Evolutionary conservation across 1,140 invertebrate species (phyloP).

Genomic region (Megalonaias nervosa): DNA sequence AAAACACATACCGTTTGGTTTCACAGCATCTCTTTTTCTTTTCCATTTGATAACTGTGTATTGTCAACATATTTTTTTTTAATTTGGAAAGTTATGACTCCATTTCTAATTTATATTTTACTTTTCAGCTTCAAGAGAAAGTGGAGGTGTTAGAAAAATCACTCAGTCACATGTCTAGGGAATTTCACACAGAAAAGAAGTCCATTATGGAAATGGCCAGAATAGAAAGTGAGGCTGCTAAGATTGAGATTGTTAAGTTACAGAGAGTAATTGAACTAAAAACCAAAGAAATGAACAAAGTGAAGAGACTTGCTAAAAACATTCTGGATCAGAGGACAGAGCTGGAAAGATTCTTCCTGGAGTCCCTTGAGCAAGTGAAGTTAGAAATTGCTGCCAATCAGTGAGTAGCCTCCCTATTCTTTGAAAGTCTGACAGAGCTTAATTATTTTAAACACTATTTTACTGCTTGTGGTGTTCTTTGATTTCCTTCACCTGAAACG

Average conservation of each 20-base stretch:
- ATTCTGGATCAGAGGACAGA: slow-evolving; percentile 71
- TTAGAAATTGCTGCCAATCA: slow-evolving; percentile 67
- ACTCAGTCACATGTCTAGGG: slow-evolving; percentile 66
- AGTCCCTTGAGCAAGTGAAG: slow-evolving; percentile 67
- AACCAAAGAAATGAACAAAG: slow-evolving; percentile 70
- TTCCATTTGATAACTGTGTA: no score
- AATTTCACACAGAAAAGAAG: slow-evolving; percentile 66
- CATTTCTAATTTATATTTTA: neutral
- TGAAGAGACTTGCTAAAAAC: slow-evolving; percentile 69
- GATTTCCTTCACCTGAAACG: neutral
- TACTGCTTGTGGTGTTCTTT: neutral
- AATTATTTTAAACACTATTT: neutral
- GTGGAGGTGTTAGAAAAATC: slow-evolving; percentile 66
- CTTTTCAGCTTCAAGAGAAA: slow-evolving; percentile 63
- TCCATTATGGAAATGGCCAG: slow-evolving; percentile 48
- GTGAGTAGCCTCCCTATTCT: slow-evolving; percentile 46
- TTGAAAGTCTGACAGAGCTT: neutral
- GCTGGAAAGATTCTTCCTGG: slow-evolving; percentile 70
- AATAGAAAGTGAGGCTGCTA: slow-evolving; percentile 63
- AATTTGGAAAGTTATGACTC: no score
- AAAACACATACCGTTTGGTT: no score
- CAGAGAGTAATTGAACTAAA: slow-evolving; percentile 69
- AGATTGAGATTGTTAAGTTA: slow-evolving; percentile 67
- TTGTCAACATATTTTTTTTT: no score
- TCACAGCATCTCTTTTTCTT: no score